Evolutionary conservation across 2,113 vertebrate genomes (phyloP).

Genomic region (Arothron firmamentum): DNA sequence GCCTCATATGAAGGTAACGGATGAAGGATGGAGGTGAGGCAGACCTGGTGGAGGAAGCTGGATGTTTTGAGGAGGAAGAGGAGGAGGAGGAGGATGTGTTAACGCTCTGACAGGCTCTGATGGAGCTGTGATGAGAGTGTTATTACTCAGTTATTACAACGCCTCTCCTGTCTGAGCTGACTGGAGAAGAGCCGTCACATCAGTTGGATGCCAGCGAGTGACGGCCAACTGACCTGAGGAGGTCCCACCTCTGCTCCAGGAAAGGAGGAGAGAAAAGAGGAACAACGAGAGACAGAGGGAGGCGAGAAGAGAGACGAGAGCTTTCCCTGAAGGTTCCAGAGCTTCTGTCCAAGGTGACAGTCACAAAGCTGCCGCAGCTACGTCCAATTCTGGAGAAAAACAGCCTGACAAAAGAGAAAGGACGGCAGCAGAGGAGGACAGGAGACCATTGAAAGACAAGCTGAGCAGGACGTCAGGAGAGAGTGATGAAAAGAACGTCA

Average conservation of each 20-base stretch:
- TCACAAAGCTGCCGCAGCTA: slow-evolving; percentile 46
- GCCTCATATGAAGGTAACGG: slow-evolving; percentile 28
- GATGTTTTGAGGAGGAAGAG: too few relatives aligned
- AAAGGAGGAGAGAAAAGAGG: slow-evolving; percentile 1
- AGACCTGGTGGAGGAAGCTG: too few relatives aligned
- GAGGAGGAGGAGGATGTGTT: slow-evolving; percentile 6
- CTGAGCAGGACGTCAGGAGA: slow-evolving; percentile 5
- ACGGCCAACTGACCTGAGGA: slow-evolving; percentile 25
- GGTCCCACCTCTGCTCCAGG: slow-evolving; percentile 1
- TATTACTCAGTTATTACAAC: slow-evolving; percentile 49
- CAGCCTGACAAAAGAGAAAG: slow-evolving; percentile 31
- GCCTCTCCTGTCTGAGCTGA: slow-evolving; percentile 28
- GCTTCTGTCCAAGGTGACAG: slow-evolving; percentile 44
- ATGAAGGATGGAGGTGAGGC: too few relatives aligned
- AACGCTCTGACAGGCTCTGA: background rate
- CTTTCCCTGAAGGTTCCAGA: slow-evolving; percentile 39
- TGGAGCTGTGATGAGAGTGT: slow-evolving; percentile 24
- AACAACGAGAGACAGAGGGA: too few relatives aligned
- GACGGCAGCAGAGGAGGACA: slow-evolving; percentile 33
- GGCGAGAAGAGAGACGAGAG: slow-evolving; percentile 12
- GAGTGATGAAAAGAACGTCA: background rate
- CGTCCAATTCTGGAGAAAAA: slow-evolving; percentile 53
- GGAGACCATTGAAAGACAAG: slow-evolving; percentile 7
- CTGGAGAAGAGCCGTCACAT: slow-evolving; percentile 22
- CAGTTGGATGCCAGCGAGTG: slow-evolving; percentile 42